Conservation (phyloP, 1,140 invertebrate species). For the Acromyrmex echinatior region DNA sequence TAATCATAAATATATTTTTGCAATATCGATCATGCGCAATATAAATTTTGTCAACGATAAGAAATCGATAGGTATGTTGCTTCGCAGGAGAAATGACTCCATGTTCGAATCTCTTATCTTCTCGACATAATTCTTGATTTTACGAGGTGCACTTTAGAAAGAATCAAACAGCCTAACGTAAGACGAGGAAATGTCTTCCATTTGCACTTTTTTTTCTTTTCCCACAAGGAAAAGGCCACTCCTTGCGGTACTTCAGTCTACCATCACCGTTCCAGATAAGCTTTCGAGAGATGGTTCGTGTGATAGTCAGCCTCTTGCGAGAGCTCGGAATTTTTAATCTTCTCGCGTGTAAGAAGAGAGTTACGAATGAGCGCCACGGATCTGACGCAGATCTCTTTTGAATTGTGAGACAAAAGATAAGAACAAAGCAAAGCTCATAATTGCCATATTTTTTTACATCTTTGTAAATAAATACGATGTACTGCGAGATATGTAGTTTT, state of each 20-base stretch:
- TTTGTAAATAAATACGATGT: neutral
- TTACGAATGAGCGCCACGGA: neutral
- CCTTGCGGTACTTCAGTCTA: conserved; percentile 53
- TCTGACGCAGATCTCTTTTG: neutral
- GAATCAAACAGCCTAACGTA: conserved; percentile 59
- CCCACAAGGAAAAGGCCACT: neutral
- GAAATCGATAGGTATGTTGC: conserved; percentile 46
- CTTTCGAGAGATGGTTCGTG: conserved; percentile 66
- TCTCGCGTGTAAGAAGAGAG: neutral
- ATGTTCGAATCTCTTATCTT: neutral
- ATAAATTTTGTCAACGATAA: conserved; percentile 68
- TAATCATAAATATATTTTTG: neutral
- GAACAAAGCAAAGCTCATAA: neutral
- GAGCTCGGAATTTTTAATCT: conserved; percentile 71
- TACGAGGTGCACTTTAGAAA: conserved; percentile 61
- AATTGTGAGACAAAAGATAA: conserved; percentile 13
- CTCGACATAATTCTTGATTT: conserved; percentile 60
- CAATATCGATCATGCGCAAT: conserved; percentile 39
- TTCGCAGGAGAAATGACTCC: neutral
- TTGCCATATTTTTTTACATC: neutral
- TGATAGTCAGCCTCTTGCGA: conserved; percentile 58
- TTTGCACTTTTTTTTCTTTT: conserved; percentile 23
- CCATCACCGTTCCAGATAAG: conserved; percentile 60
- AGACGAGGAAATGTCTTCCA: conserved; percentile 63
- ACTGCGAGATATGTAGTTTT: neutral